A percentile compares a stretch with the other conserved stretches of the same genome.
These are phyloP conservation scores for Toxotes lorentzi DNA, from an alignment of 2,797 vertebrate genomes.

Conservation along the genomic window DNA sequence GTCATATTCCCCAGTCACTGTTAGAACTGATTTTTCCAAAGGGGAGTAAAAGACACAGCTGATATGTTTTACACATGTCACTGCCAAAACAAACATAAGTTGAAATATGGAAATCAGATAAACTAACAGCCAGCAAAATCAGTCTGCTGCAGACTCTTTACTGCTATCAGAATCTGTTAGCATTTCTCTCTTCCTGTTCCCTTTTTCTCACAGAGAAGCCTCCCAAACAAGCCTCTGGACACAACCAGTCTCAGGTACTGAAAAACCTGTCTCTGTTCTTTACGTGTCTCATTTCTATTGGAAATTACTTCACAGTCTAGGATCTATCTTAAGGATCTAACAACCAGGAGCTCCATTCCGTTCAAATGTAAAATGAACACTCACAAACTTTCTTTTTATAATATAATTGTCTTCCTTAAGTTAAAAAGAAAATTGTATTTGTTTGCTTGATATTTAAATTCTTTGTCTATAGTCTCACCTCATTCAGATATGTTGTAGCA, in stretches of 20 bases:
- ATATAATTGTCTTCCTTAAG: no score
- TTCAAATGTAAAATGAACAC: not conserved
- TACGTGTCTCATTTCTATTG: not conserved
- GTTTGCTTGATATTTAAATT: not conserved
- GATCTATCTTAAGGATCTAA: not conserved
- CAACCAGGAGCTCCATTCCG: not conserved
- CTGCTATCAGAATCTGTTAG: not conserved
- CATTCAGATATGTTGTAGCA: not conserved
- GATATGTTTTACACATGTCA: not conserved
- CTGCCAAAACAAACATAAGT: not conserved
- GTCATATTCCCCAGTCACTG: not conserved
- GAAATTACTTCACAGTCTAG: not conserved
- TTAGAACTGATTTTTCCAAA: not conserved
- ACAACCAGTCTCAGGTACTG: conserved; percentile 46
- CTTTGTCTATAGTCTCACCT: not conserved
- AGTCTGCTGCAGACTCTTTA: not conserved
- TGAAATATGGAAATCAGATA: not conserved
- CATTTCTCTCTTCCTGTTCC: not conserved
- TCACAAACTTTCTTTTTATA: not conserved
- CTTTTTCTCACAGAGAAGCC: conserved; percentile 38
- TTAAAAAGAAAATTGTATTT: not conserved
- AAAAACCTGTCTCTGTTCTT: not conserved
- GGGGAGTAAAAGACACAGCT: not conserved
- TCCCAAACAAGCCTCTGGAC: not conserved
- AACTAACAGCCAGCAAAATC: not conserved